Evolutionary conservation across 2,888 invertebrate species (phyloP), one percentile per base, ranked within the genome.

Genomic region (Lacanobia wlatinum): DNA sequence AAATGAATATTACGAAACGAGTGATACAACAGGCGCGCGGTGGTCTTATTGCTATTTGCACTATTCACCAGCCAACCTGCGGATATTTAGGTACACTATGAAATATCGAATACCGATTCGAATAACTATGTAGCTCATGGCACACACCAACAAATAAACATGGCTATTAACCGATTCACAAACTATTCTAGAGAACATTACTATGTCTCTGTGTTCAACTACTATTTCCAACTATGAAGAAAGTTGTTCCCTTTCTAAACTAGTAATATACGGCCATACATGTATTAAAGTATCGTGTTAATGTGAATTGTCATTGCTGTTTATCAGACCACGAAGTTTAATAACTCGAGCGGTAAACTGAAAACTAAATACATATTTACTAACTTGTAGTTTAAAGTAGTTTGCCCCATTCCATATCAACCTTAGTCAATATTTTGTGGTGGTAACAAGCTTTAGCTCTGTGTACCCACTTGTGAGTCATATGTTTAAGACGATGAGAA

Each of bases 341-440:
- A 72, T 78, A 84, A 77, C 82, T 75, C 61, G n/a, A 53, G 69
- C 62, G 46, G 63, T 82, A 73, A 84, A 80, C 80, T 76, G 74
- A 65, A 74, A 76, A 82, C 77, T 82, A 73, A 74, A 74, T 73
- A 74, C 71, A 73, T 79, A 82, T 82, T 80, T 83, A 73, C 56
- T 55, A 82, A 79, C 62, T 82, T 76, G 18, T 72, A 79, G 70
- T 74, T 79, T 71, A 61, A 70, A 76, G 79, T 77, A 69, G 72
- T 79, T 79, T 73, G 56, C 14, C 38, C 70, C 52, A 72, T 78
- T 78, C 68, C 70, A 70, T 73, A 58, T 80, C 43, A 67, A 73
- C 53, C 74, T 67, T n/a, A 67, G 62, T 75, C 63, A 67, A 80
- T 80, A 67, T 73, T 75, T 69, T 60, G 65, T 68, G 18, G 52